Percentiles rank a stretch among this genome's conserved stretches.
Evolutionary conservation across 2,113 vertebrate species (phyloP).

Genomic region (Campylorhamphus procurvoides): DNA sequence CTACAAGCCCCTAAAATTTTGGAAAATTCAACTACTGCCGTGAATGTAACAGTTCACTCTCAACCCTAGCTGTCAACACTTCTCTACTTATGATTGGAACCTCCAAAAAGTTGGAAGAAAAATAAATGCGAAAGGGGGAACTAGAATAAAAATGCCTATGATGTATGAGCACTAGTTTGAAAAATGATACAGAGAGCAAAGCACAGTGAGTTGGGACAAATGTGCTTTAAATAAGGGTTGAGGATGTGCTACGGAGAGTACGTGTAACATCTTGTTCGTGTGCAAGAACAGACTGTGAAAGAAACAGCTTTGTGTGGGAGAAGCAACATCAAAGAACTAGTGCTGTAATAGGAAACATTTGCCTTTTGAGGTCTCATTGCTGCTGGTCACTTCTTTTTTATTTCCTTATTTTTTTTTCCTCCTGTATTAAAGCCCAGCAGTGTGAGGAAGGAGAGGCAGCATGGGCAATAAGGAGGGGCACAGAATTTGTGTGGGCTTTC

Average conservation of each 20-base stretch:
- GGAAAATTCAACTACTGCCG: background rate
- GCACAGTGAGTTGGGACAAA: background rate
- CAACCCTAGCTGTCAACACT: background rate
- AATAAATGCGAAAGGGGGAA: background rate
- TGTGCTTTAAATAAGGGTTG: slow-evolving; percentile 18
- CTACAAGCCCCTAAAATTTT: background rate
- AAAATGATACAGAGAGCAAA: background rate
- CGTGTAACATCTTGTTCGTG: background rate
- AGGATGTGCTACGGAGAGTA: background rate
- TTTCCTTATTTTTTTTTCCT: background rate
- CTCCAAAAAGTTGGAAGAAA: background rate
- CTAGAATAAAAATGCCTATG: background rate
- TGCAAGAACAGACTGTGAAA: slow-evolving; percentile 29
- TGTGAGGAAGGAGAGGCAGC: rapidly evolving
- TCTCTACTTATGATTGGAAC: background rate
- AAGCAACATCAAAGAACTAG: background rate
- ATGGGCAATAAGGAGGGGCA: background rate
- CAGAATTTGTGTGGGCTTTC: background rate
- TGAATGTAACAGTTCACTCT: background rate
- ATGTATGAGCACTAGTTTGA: background rate
- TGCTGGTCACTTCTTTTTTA: background rate
- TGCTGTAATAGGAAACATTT: slow-evolving; percentile 33
- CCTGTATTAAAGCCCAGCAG: background rate
- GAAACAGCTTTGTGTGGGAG: slow-evolving; percentile 21
- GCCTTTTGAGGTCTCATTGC: background rate